Percentiles rank a stretch among this genome's conserved stretches.
Conservation (phyloP, 2,888 invertebrate species). For the Isotomurus palustris region DNA sequence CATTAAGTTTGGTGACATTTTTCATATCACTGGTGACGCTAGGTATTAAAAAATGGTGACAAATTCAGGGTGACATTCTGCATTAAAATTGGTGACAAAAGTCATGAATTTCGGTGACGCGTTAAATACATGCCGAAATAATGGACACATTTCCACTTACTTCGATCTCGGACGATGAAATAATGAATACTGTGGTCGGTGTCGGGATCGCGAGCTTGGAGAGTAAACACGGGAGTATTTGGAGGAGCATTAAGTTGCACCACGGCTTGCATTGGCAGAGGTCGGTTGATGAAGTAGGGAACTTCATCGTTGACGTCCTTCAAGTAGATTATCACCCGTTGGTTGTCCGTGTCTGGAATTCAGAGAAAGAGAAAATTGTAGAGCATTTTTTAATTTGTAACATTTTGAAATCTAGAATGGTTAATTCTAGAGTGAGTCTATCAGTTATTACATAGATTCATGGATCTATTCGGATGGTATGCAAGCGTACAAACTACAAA, state of each 20-base stretch:
- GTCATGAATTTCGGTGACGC: not conserved
- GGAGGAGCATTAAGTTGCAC: slow-evolving; percentile 92
- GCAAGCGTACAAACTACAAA: no score
- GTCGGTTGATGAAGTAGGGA: slow-evolving; percentile 94
- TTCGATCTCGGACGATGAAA: slow-evolving; percentile 88
- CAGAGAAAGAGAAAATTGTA: not conserved
- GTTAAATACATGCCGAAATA: slow-evolving; percentile 1
- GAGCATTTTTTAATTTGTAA: not conserved
- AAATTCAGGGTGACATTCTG: not conserved
- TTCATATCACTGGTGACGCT: not conserved
- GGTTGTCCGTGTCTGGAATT: slow-evolving; percentile 83
- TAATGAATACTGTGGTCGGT: slow-evolving; percentile 94
- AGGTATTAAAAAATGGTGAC: not conserved
- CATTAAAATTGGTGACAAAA: not conserved
- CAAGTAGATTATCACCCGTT: slow-evolving; percentile 89
- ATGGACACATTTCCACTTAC: slow-evolving; percentile 47
- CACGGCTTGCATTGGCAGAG: slow-evolving; percentile 94
- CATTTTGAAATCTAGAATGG: not conserved
- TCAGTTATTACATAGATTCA: no score
- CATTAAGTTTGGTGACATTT: not conserved
- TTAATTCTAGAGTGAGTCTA: not conserved
- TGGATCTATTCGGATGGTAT: no score
- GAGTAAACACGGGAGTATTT: slow-evolving; percentile 93
- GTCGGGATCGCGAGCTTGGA: slow-evolving; percentile 93
- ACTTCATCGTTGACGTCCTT: slow-evolving; percentile 96